Base-by-base conservation (phyloP, 1,140 invertebrate genomes). In the Temnothorax longispinosus region DNA sequence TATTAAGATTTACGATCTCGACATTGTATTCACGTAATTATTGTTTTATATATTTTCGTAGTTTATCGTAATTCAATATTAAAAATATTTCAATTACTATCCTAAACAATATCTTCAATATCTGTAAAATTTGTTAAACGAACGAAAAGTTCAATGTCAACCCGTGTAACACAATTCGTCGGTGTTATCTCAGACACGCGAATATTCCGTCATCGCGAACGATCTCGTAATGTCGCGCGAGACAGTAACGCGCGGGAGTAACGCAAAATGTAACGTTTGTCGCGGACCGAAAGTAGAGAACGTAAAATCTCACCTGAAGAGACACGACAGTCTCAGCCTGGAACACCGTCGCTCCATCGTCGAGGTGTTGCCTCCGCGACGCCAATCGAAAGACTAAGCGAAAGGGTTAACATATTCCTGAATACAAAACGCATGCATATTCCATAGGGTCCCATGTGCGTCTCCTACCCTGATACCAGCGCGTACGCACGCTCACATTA, bases 401-500 rank as follows among this genome's bases (percentile, higher is more conserved):
- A 93, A 95, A 95, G 94, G 95, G 94, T 95, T 95, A 95, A 94
- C 93, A 94, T 95, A 95, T 95, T 95, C 93, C 86, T 91, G 93
- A 94, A 93, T 94, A 94, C 90, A 93, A 94, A 95, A 94, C 92
- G 77, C 91, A 94, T 94, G 94, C 93, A 94, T 92, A 93, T 94
- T 93, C 87, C 71, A 91, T 89, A 88, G 88, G 89, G 92, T 92
- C 91, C 91, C 92, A 90, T 92, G 92, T 93, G 91, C 87, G 91
- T 92, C 91, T 87, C 89, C 87, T 78, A 88, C 89, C 89, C 82
- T 81, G 89, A 86, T 88, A 88, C 64, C 54, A 85, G 71, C 56
- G 11, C 64, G 41, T n/a, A 47, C 35, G 38, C 27, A 44, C 32
- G 32, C 35, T 60, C 60, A 64, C 50, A 75, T 41, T 13, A 41